Evolutionary conservation across 2,113 vertebrate species (phyloP).

Genomic region (Odontesthes bonariensis): DNA sequence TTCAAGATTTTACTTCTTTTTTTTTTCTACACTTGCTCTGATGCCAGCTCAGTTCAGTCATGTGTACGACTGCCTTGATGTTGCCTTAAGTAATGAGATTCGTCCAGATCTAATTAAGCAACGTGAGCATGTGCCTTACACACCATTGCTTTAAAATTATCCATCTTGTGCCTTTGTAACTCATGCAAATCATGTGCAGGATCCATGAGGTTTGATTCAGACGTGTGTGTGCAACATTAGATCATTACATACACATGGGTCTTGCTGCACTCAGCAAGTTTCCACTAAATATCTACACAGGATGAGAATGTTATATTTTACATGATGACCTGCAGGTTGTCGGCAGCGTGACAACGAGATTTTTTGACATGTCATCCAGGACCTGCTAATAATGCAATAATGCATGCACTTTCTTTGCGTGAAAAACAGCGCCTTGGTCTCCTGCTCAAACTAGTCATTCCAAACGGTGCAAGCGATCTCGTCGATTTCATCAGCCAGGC

Average conservation of each 20-base stretch:
- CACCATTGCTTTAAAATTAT: conserved; percentile 8
- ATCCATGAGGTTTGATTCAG: conserved; percentile 19
- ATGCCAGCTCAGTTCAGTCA: not conserved
- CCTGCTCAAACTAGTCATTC: conserved; percentile 9
- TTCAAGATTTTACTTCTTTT: too few species aligned
- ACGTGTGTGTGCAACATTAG: conserved; percentile 37
- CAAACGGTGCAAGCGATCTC: conserved; percentile 60
- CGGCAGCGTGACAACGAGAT: not conserved
- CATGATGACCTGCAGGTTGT: not conserved
- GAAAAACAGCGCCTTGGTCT: conserved; percentile 1
- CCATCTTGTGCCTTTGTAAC: conserved; percentile 7
- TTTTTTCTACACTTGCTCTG: too few species aligned
- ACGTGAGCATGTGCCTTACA: not conserved
- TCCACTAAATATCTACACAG: conserved; percentile 43
- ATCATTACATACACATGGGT: conserved; percentile 13
- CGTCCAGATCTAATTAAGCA: conserved; percentile 1
- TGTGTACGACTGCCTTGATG: not conserved
- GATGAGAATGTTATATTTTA: not conserved
- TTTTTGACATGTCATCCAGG: not conserved
- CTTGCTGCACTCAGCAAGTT: conserved; percentile 29
- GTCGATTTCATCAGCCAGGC: conserved; percentile 84
- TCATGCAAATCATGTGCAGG: conserved; percentile 55
- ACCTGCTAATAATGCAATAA: not conserved
- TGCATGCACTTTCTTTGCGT: not conserved
- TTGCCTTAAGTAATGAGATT: not conserved